Percentiles rank a stretch among this genome's conserved stretches.
These are phyloP conservation scores for Taxidea taxus DNA, from an alignment of 2,113 vertebrate genomes.

Conservation along the genomic window DNA sequence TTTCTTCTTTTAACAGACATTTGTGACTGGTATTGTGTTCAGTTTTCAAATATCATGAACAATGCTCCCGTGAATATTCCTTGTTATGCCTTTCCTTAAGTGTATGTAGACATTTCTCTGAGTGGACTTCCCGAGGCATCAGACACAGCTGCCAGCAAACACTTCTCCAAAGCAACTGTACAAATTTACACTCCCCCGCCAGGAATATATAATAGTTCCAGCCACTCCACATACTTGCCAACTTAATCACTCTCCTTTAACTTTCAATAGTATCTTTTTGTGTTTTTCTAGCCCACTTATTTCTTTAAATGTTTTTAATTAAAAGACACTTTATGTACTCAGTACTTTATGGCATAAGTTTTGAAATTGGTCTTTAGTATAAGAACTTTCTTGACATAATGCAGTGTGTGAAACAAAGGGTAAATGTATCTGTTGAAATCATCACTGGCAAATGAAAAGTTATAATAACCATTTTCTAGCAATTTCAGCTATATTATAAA, in stretches of 20 bases:
- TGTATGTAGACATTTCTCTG: not conserved
- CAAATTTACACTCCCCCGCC: not conserved
- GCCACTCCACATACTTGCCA: not conserved
- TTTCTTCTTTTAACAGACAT: not conserved
- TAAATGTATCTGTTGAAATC: not conserved
- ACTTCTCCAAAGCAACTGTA: not conserved
- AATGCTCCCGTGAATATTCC: not conserved
- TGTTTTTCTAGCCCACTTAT: not conserved
- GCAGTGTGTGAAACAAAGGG: not conserved
- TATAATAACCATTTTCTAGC: not conserved
- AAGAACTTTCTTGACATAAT: not conserved
- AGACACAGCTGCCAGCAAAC: not conserved
- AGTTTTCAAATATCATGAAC: not conserved
- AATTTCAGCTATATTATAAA: conserved; percentile 13
- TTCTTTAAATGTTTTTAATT: not conserved
- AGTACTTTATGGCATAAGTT: not conserved
- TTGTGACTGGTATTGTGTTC: not conserved
- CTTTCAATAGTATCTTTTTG: not conserved
- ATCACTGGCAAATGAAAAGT: not conserved
- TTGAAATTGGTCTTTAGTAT: not conserved
- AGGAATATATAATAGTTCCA: not conserved
- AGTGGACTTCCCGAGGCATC: not conserved
- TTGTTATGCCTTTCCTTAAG: not conserved
- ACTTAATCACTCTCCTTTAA: not conserved
- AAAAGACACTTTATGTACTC: not conserved